These are phyloP conservation scores for Heptranchias perlo DNA, from an alignment of 2,113 vertebrate species.

Conservation along the genomic window DNA sequence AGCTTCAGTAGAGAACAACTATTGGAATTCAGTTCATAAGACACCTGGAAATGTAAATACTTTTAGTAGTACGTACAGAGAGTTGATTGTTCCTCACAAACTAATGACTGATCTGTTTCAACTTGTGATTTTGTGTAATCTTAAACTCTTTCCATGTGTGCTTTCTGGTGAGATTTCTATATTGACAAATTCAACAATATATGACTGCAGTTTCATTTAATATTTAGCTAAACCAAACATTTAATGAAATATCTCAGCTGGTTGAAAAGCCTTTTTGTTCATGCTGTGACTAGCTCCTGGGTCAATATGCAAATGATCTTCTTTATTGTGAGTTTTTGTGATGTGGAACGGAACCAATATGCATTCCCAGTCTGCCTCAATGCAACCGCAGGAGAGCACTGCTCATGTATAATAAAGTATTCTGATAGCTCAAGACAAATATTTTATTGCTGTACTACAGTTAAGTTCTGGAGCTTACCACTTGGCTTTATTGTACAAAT, in stretches of 20 bases:
- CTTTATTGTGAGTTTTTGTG: neutral
- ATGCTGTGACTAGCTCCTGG: neutral
- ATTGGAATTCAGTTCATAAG: too few species aligned
- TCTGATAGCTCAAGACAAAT: neutral
- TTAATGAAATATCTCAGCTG: neutral
- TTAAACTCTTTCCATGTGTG: neutral
- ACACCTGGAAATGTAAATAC: too few species aligned
- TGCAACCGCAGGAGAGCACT: neutral
- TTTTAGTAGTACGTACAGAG: neutral
- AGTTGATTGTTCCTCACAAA: neutral
- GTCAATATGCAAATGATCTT: neutral
- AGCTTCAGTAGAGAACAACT: too few species aligned
- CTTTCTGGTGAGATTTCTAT: neutral
- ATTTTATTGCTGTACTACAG: neutral
- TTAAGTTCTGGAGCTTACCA: neutral
- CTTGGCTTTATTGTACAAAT: neutral
- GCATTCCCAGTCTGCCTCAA: neutral
- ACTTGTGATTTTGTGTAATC: neutral
- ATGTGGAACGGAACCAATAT: neutral
- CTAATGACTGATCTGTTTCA: neutral
- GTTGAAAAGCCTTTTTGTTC: neutral
- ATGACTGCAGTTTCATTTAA: neutral
- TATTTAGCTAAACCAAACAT: neutral
- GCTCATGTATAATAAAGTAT: neutral
- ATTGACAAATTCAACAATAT: neutral